These are phyloP conservation scores for Myanophis thanlyinensis DNA, from an alignment of 2,113 vertebrate genomes.

Conservation along the genomic window DNA sequence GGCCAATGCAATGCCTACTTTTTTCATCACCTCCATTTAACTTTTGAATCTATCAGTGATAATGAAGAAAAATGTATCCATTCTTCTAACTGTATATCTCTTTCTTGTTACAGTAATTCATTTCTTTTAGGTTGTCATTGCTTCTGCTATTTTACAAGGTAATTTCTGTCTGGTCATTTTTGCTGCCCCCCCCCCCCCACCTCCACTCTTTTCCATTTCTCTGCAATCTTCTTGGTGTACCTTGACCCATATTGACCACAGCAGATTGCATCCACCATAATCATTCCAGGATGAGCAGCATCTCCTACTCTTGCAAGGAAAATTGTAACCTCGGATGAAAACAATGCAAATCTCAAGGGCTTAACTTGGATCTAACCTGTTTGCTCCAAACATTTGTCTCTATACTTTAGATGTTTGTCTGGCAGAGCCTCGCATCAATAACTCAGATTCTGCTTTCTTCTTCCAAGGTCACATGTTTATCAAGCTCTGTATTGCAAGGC, in stretches of 20 bases:
- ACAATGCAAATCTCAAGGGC: not conserved
- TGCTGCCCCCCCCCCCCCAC: rapidly evolving
- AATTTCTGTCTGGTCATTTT: not conserved
- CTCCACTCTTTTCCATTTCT: not conserved
- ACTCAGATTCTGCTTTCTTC: not conserved
- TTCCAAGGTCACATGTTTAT: not conserved
- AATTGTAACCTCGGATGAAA: not conserved
- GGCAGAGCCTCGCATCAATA: not conserved
- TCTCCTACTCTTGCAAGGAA: not conserved
- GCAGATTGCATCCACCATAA: not conserved
- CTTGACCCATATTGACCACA: not conserved
- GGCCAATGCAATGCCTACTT: not conserved
- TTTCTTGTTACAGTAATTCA: not conserved
- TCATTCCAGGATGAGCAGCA: not conserved
- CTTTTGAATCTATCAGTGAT: not conserved
- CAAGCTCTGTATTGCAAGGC: not conserved
- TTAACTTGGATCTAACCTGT: not conserved
- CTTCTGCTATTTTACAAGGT: not conserved
- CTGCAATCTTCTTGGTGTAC: not conserved
- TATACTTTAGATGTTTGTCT: not conserved
- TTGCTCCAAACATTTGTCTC: not conserved
- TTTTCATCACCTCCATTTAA: not conserved
- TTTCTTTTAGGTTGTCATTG: not conserved
- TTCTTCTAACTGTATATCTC: not conserved
- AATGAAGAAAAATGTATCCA: not conserved